Base-by-base conservation (phyloP, 2,113 vertebrate genomes). In the Etia nguti region DNA sequence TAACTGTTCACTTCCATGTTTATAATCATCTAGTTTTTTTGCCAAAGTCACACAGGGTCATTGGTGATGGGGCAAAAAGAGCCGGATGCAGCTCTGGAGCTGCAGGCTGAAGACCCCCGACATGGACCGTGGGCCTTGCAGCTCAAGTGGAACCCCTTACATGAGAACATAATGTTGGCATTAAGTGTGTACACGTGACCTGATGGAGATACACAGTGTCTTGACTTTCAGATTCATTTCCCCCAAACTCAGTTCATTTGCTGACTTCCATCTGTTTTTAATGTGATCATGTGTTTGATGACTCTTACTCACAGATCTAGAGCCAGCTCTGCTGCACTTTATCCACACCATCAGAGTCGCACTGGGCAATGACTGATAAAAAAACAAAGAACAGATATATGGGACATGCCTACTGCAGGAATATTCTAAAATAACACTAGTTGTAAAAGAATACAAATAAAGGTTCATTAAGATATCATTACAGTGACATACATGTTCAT, bases 271-370 rank as follows among this genome's bases (percentile, higher is more conserved):
- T 22, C 12, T 70, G 36, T 43, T 43, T 70, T 43, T 24, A 26
- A 46, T 26, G 68, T 48, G 41, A 22, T 55, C 4, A 10, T 54
- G 18, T 54, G 20, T n/a, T n/a, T 55, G 34, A 38, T n/a, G 31
- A 34, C 5, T 26, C 70, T 77, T 82, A 95, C 96, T 96, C 92
- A 97, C 96, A 60, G 94, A 91, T 92, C 38, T 94, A 89, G 84
- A 94, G 11, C 93, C 95, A 2, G 79, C 68, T 93, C 90, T 95
- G 90, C 93, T 94, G 88, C 96, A 97, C 31, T 89, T 89, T 9
- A 97, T 94, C 90, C 93, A 91, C 26, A 95, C 95, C 81, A 90
- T 60, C 86, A 96, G 91, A 79, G 95, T 86, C 4, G 90, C 38
- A 89, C 92, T 92, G 83, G 88, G 36, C 55, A 96, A 18, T 0